A percentile compares a stretch with the other conserved stretches of the same genome.
Conservation (phyloP, 2,888 invertebrate species). For the Phyllotreta striolata region DNA sequence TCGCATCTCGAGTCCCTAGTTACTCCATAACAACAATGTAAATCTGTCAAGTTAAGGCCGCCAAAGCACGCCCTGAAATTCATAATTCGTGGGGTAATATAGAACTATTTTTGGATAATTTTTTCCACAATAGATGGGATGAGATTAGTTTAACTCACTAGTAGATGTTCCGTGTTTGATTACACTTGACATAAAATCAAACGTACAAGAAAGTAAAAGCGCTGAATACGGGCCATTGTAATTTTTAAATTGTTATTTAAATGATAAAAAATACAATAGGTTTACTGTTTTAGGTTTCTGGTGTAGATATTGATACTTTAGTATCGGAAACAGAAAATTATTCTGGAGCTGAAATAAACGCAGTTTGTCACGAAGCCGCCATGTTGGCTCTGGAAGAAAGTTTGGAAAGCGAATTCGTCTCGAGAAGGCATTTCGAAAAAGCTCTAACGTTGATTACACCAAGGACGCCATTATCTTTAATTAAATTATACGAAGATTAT, state of each 20-base stretch:
- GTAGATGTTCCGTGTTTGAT: too few relatives aligned
- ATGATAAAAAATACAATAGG: slow-evolving; percentile 3
- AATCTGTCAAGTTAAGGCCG: too few relatives aligned
- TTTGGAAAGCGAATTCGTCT: slow-evolving; percentile 70
- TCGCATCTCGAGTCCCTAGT: too few relatives aligned
- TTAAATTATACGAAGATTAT: slow-evolving; percentile 78
- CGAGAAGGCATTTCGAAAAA: slow-evolving; percentile 74
- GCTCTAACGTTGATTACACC: slow-evolving; percentile 78
- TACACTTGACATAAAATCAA: too few relatives aligned
- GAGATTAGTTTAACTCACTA: too few relatives aligned
- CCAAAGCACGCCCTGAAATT: too few relatives aligned
- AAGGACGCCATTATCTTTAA: slow-evolving; percentile 74
- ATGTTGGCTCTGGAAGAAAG: slow-evolving; percentile 82
- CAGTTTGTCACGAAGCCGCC: slow-evolving; percentile 92
- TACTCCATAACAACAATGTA: too few relatives aligned
- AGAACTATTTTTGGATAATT: too few relatives aligned
- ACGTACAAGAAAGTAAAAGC: too few relatives aligned
- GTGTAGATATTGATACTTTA: slow-evolving; percentile 73
- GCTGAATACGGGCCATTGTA: neutral
- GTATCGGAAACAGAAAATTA: slow-evolving; percentile 78
- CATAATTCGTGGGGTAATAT: too few relatives aligned
- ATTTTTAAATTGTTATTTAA: neutral
- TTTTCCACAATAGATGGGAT: too few relatives aligned
- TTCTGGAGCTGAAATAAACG: slow-evolving; percentile 93
- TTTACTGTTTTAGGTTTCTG: slow-evolving; percentile 55